A percentile compares a stretch with the other conserved stretches of the same genome.
Evolutionary conservation across 35 echinoderm and acorn worm genomes (phyloP).

Genomic region (Ophioderma brevispina): DNA sequence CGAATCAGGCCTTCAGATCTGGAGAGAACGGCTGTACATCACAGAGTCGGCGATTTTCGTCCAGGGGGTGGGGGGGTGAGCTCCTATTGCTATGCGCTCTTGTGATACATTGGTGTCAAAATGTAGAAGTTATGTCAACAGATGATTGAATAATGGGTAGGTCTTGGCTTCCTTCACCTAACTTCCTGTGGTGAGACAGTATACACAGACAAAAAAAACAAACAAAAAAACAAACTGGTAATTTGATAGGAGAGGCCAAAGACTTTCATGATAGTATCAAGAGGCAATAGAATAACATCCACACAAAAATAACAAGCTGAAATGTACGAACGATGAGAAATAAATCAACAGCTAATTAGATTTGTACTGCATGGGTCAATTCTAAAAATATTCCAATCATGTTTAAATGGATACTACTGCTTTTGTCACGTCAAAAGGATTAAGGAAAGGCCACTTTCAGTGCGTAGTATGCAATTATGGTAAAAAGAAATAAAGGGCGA

Average conservation of each 20-base stretch:
- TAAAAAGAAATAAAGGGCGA: too few species aligned
- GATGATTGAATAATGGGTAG: conserved; percentile 75
- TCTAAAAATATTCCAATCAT: too few species aligned
- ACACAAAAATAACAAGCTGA: too few species aligned
- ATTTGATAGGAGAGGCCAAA: background rate
- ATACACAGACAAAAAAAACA: background rate
- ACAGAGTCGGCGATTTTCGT: conserved; percentile 83
- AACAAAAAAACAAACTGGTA: background rate
- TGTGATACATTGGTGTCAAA: conserved; percentile 95
- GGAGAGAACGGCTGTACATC: conserved; percentile 94
- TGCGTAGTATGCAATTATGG: too few species aligned
- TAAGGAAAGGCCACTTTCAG: too few species aligned
- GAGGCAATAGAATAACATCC: background rate
- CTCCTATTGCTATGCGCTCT: conserved; percentile 84
- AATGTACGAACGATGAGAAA: too few species aligned
- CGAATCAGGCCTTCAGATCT: conserved; percentile 67
- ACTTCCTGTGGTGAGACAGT: too few species aligned
- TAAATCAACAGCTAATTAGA: too few species aligned
- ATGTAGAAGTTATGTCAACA: conserved; percentile 96
- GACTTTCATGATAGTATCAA: background rate
- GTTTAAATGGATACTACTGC: too few species aligned
- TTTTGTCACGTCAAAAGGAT: too few species aligned
- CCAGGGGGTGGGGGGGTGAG: too few species aligned
- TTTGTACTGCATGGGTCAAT: too few species aligned
- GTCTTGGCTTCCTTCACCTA: conserved; percentile 63